Base-by-base conservation (phyloP, 2,888 invertebrate genomes). In the Cyrtodaria siliqua region DNA sequence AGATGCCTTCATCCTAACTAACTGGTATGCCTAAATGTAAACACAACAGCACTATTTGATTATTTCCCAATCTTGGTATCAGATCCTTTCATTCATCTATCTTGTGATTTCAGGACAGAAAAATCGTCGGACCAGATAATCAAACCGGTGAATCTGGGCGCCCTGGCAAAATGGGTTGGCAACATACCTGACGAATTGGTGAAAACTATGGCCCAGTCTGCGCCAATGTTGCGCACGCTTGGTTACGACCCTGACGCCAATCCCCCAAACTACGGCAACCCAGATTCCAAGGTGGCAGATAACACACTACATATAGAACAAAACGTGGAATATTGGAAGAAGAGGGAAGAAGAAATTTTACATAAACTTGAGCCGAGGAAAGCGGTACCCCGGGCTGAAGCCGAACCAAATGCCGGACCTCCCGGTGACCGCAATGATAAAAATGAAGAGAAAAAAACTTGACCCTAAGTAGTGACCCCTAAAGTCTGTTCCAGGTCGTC, bases 41-140 rank as follows among this genome's bases (percentile, higher is more conserved):
- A n/a, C n/a, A n/a, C n/a, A n/a, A n/a, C n/a, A n/a, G n/a, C n/a
- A n/a, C n/a, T n/a, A n/a, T n/a, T n/a, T n/a, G n/a, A n/a, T n/a
- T n/a, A n/a, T n/a, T n/a, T n/a, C n/a, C n/a, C n/a, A n/a, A n/a
- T n/a, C n/a, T n/a, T n/a, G n/a, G n/a, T n/a, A n/a, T n/a, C n/a
- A n/a, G n/a, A n/a, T n/a, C n/a, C n/a, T n/a, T n/a, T n/a, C n/a
- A n/a, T n/a, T n/a, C n/a, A n/a, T n/a, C n/a, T n/a, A n/a, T n/a
- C n/a, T 24, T 64, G 23, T 60, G 61, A 76, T 94, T 93, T 66
- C 94, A 99, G 98, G 94, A 97, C 98, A 93, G 99, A 99, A 94
- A 95, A 98, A 79, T 99, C 98, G 60, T 98, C 98, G 81, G 99
- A 99, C 94, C 99, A 99, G 95, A 98, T 99, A 88, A 97, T 99